Evolutionary conservation across 2,113 vertebrate genomes (phyloP).

Genomic region (Podilymbus podiceps): DNA sequence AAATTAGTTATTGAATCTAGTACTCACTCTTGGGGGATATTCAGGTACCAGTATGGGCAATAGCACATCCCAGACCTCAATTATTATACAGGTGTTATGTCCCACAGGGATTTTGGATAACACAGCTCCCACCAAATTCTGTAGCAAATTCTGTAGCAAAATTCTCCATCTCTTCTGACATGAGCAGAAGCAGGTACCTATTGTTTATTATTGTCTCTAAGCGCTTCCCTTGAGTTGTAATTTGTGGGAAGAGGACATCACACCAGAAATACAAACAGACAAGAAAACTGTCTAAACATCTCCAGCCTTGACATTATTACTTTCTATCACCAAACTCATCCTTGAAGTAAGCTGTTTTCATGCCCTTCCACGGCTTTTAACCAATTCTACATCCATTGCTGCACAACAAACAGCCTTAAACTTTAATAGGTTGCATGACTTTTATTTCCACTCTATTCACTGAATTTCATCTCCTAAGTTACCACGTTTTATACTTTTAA

Average conservation of each 20-base stretch:
- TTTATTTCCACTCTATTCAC: constrained; percentile 30
- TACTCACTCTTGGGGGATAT: neutral
- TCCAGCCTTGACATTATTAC: neutral
- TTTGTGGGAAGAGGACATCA: neutral
- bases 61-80: neutral
- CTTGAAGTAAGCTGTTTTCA: constrained; percentile 14
- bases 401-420: constrained; percentile 30
- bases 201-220: neutral
- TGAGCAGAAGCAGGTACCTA: neutral
- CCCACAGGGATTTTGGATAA: neutral
- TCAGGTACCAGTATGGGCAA: neutral
- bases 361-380: neutral
- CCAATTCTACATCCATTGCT: neutral
- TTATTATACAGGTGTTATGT: neutral
- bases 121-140: neutral
- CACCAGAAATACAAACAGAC: constrained; percentile 8
- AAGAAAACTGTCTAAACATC: neutral
- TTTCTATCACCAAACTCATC: constrained; percentile 5
- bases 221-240: neutral
- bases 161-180: neutral
- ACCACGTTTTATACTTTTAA: constrained; percentile 13
- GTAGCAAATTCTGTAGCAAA: neutral
- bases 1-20: neutral
- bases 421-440: constrained; percentile 19
- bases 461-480: constrained; percentile 15